Conservation (phyloP, 2,888 invertebrate genomes). For the Caenorhabditis angaria region DNA sequence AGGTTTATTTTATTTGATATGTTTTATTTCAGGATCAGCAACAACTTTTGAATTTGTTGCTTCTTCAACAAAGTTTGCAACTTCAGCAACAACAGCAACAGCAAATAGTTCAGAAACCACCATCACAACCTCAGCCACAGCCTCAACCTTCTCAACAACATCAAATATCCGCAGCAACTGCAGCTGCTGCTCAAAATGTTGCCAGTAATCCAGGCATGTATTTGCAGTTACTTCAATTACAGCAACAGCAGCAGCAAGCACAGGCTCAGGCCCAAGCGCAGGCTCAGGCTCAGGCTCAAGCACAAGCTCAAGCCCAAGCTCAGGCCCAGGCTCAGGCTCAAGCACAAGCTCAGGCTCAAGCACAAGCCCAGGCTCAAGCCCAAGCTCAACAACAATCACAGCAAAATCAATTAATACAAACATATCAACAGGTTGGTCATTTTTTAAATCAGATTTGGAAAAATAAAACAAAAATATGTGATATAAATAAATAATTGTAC, state of each 20-base stretch:
- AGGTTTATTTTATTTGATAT: too few relatives aligned
- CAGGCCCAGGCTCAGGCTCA: constrained; percentile 33
- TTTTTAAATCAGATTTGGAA: neutral
- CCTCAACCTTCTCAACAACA: constrained; percentile 20
- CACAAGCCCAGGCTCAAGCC: constrained; percentile 3
- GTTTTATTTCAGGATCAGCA: neutral
- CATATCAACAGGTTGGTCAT: neutral
- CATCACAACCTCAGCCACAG: constrained; percentile 12
- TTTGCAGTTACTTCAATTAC: constrained; percentile 16
- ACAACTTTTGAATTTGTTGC: neutral
- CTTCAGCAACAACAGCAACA: constrained; percentile 15
- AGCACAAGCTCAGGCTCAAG: constrained; percentile 2
- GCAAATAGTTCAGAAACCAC: constrained; percentile 13
- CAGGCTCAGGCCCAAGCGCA: constrained; percentile 5
- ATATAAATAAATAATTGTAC: too few relatives aligned
- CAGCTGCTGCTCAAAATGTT: neutral
- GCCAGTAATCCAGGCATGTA: neutral
- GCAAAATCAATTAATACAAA: constrained; percentile 6
- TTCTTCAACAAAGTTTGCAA: constrained; percentile 14
- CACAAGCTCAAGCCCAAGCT: constrained; percentile 26
- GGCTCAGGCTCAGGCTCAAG: constrained; percentile 19
- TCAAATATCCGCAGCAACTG: neutral
- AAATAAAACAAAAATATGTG: neutral
- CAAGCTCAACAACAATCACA: constrained; percentile 12
- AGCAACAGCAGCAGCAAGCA: constrained; percentile 16